These are phyloP conservation scores for Haliclona indistincta DNA, from an alignment of 37 sponge, comb jelly and placozoan genomes.

Conservation along the genomic window DNA sequence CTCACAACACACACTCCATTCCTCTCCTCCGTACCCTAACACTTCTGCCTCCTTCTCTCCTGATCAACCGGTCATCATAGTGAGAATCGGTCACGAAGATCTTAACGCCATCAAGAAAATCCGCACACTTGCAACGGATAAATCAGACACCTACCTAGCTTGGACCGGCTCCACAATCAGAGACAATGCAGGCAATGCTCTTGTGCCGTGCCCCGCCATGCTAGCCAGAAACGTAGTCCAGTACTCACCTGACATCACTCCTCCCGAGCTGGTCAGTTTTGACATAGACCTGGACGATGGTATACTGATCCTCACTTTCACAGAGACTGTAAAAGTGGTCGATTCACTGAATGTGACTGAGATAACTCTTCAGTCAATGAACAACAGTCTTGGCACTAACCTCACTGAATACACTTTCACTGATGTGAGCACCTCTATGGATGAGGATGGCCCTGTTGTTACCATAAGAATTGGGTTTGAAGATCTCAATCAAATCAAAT, in stretches of 20 bases:
- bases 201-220: conserved; percentile 26
- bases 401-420: conserved; percentile 66
- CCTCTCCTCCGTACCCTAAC: conserved; percentile 73
- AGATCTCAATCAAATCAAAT: conserved; percentile 91
- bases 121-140: conserved; percentile 44
- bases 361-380: conserved; percentile 69
- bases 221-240: conserved; percentile 34
- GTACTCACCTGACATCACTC: conserved; percentile 71
- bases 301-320: conserved; percentile 81
- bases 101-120: conserved; percentile 81
- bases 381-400: conserved; percentile 6
- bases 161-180: conserved; percentile 30
- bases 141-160: conserved; percentile 55
- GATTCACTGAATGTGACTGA: conserved; percentile 81
- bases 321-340: conserved; percentile 82
- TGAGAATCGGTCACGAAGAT: conserved; percentile 80
- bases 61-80: conserved; percentile 61
- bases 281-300: conserved; percentile 87
- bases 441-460: conserved; percentile 75
- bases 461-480: conserved; percentile 71
- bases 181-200: conserved; percentile 74
- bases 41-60: conserved; percentile 63
- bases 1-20: conserved; percentile 49
- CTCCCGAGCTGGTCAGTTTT: conserved; percentile 72
- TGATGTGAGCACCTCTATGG: conserved; percentile 52